A percentile compares a stretch with the other conserved stretches of the same genome.
Evolutionary conservation across 1,140 invertebrate genomes (phyloP).

Genomic region (Tetramorium alpestre): DNA sequence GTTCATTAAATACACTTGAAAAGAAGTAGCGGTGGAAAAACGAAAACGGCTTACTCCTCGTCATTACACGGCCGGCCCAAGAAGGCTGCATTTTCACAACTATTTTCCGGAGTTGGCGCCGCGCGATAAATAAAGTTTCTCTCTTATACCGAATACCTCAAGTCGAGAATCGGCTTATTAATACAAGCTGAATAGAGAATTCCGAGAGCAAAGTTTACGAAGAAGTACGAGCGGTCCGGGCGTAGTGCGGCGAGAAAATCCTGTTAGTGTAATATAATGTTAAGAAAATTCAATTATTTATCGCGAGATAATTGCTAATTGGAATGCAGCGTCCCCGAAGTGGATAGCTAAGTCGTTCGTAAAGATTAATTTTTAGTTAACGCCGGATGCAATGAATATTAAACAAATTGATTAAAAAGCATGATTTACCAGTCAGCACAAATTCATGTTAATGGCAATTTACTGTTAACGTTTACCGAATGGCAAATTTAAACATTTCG

Average conservation of each 20-base stretch:
- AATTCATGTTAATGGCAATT: constrained; percentile 7
- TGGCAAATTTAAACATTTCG: not conserved
- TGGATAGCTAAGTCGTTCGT: not conserved
- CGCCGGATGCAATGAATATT: not conserved
- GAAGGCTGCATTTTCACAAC: constrained; percentile 27
- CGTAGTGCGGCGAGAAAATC: not conserved
- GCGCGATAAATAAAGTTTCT: constrained; percentile 53
- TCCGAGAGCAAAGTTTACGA: constrained; percentile 48
- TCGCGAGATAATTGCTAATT: constrained; percentile 41
- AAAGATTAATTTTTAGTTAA: constrained; percentile 16
- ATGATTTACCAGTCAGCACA: not conserved
- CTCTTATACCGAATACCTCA: constrained; percentile 44
- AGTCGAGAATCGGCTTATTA: constrained; percentile 55
- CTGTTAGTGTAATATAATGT: constrained; percentile 35
- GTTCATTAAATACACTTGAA: constrained; percentile 32
- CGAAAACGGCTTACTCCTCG: not conserved
- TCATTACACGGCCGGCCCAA: constrained; percentile 4
- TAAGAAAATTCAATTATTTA: constrained; percentile 46
- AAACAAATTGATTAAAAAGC: not conserved
- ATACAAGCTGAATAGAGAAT: constrained; percentile 36
- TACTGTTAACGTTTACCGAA: not conserved
- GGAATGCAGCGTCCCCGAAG: not conserved
- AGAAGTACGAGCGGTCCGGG: constrained; percentile 1
- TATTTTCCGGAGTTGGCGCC: constrained; percentile 43
- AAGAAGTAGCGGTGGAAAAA: constrained; percentile 7